phyloP scores from a whole-genome alignment of 2,113 vertebrate species.

The Numenius arquata region DNA sequence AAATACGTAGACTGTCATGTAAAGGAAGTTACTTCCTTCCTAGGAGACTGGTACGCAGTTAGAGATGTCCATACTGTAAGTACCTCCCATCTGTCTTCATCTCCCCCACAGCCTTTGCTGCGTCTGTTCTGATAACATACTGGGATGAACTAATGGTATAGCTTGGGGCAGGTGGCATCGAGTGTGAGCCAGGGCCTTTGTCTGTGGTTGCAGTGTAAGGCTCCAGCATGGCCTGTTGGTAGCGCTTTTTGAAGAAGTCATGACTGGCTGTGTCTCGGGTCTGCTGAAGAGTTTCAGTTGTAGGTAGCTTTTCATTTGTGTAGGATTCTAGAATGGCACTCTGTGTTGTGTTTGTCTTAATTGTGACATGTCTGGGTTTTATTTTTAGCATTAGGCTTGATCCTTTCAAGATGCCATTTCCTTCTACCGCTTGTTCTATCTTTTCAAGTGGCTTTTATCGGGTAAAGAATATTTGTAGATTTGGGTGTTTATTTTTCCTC shows the following conservation, averaged over 20 bases:
- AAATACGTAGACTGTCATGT: background rate
- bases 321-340: background rate
- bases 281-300: background rate
- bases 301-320: background rate
- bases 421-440: background rate
- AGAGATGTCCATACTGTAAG: background rate
- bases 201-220: background rate
- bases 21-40: background rate
- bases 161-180: background rate
- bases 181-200: too few relatives aligned
- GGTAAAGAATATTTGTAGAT: background rate
- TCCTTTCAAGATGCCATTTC: background rate
- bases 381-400: background rate
- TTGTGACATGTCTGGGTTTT: background rate
- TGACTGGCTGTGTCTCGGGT: background rate
- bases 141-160: background rate
- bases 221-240: accelerated
- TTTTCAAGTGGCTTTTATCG: background rate
- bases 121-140: background rate
- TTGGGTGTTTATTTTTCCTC: background rate
- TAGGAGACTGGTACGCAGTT: background rate
- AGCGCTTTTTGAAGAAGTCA: background rate
- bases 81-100: background rate
- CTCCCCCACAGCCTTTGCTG: background rate
- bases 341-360: background rate